Evolutionary conservation across 53 echinoderm and acorn worm species (phyloP), one percentile per base, ranked within the genome.

Genomic region (Holothuria leucospilota): DNA sequence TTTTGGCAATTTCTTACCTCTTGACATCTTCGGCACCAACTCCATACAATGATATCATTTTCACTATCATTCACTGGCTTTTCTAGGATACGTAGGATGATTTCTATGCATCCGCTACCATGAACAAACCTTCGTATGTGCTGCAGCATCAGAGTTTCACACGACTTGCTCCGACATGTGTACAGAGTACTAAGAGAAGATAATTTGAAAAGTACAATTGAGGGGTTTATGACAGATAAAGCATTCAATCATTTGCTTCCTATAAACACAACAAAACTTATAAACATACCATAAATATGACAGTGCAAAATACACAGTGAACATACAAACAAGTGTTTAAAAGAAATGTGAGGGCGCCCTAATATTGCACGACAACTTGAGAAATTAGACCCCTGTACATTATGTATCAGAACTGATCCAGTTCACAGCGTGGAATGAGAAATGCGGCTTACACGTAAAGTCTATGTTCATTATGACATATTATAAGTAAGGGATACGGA

Each of bases 11-110:
- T 34, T 34, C 34, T 34, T 42, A 99, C 99, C 95, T 99, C 95
- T 87, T 94, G 90, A 78, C 99, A 99, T 52, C 87, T 93, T 4
- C 95, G 86, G 75, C 99, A 99, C 99, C 99, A 99, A 77, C 94
- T 99, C 99, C 99, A 99, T 87, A 92, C 92, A 26, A 99, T 88
- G 46, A 99, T 90, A 59, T 93, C 93, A 53, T 92, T 92, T 13
- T 85, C 91, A 85, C 77, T 91, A 2, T 95, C 95, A 34, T 92
- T 90, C 23, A 99, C 91, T 30, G 95, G 89, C 42, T 88, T 88
- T 58, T 99, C 99, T 24, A 95, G 92, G 39, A 90, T 63, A 8
- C 94, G 92, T 9, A 94, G 94, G 14, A 92, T 87, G 59, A 99
- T 81, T 39, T 99, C 93, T 46, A 99, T 85, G 13, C 93, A 90